phyloP scores from a whole-genome alignment of 1,140 invertebrate genomes.

The Aphidius ervi region DNA sequence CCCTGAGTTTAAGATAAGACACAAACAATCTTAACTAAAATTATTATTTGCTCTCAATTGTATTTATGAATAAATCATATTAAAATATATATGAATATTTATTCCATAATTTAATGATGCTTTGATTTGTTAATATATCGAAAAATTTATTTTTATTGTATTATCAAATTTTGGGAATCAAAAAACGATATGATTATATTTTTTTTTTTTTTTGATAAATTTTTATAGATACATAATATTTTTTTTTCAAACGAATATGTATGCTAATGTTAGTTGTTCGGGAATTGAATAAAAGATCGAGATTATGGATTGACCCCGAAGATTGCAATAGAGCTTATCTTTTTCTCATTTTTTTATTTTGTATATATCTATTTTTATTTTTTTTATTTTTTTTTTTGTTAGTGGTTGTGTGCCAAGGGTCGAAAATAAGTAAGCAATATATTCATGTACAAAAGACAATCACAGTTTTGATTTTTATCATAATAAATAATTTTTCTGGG shows the following conservation, averaged over 20 bases:
- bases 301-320: slow-evolving; percentile 43
- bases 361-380: too few relatives aligned
- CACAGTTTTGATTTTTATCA: background rate
- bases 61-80: background rate
- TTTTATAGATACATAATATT: too few relatives aligned
- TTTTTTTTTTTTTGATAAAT: too few relatives aligned
- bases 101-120: slow-evolving; percentile 46
- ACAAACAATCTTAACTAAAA: background rate
- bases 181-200: slow-evolving; percentile 12
- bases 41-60: slow-evolving; percentile 6
- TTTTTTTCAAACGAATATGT: slow-evolving; percentile 35
- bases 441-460: background rate
- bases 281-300: slow-evolving; percentile 52
- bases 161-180: slow-evolving; percentile 31
- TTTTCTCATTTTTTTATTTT: slow-evolving; percentile 17
- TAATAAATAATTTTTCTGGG: background rate
- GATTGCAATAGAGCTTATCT: slow-evolving; percentile 21
- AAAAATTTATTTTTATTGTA: slow-evolving; percentile 20
- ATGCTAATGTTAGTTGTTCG: slow-evolving; percentile 42
- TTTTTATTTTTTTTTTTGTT: background rate
- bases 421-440: slow-evolving; percentile 1
- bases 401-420: background rate
- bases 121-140: slow-evolving; percentile 3
- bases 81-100: slow-evolving; percentile 50
- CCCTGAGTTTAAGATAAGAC: slow-evolving; percentile 16